Percentiles rank a stretch among this genome's conserved stretches.
These are phyloP conservation scores for Drosophila melanica DNA, from an alignment of 1,140 invertebrate species.

Conservation along the genomic window DNA sequence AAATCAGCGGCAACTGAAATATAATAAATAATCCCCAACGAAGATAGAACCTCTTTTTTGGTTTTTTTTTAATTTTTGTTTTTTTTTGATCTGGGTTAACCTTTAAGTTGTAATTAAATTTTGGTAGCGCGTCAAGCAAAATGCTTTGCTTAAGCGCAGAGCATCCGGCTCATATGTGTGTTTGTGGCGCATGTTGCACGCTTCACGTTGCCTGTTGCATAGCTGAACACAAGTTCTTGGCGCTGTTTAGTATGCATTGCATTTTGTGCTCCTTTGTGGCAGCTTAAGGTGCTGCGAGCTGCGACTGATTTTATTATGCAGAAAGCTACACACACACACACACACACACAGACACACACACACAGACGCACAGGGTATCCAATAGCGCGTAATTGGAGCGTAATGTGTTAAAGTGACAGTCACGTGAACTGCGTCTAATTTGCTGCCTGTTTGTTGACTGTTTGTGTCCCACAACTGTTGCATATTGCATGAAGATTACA, in stretches of 20 bases:
- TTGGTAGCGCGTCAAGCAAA: conserved; percentile 20
- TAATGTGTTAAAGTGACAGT: conserved; percentile 80
- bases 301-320: conserved; percentile 72
- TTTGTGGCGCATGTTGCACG: conserved; percentile 5
- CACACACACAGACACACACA: conserved; percentile 1
- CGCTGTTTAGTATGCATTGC: conserved; percentile 73
- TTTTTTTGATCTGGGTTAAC: conserved; percentile 16
- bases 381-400: conserved; percentile 72
- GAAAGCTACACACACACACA: conserved; percentile 54
- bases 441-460: conserved; percentile 50
- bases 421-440: conserved; percentile 77
- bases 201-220: conserved; percentile 57
- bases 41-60: conserved; percentile 4
- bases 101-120: conserved; percentile 80
- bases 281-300: conserved; percentile 46
- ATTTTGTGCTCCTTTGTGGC: conserved; percentile 58
- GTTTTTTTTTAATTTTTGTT: too few species aligned
- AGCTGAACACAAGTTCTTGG: conserved; percentile 41
- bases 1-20: conserved; percentile 71
- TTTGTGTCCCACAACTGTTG: conserved; percentile 60
- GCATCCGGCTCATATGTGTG: conserved; percentile 7
- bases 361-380: background rate
- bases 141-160: conserved; percentile 19
- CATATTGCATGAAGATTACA: conserved; percentile 76
- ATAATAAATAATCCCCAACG: conserved; percentile 64